Conservation (phyloP, 2,113 vertebrate species). For the Naja naja region DNA sequence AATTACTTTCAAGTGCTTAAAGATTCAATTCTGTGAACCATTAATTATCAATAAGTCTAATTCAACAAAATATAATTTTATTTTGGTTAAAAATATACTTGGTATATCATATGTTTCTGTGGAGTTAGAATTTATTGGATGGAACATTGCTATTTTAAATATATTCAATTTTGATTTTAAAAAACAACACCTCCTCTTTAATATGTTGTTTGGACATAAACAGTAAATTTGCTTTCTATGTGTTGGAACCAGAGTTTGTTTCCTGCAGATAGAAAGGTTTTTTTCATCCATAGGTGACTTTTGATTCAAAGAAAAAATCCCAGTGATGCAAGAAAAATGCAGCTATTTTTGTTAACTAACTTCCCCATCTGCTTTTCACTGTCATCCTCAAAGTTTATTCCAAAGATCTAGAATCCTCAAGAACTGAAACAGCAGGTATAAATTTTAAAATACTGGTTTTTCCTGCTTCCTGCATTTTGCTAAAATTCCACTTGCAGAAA, state of each 20-base stretch:
- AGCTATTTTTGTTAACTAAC: neutral
- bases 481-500: neutral
- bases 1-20: neutral
- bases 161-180: neutral
- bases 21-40: neutral
- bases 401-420: neutral
- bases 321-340: neutral
- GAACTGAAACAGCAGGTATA: neutral
- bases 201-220: neutral
- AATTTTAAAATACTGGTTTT: neutral
- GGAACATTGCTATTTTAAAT: neutral
- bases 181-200: neutral
- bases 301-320: neutral
- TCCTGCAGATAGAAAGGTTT: neutral
- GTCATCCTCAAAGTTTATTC: neutral
- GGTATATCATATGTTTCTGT: neutral
- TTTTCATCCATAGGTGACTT: neutral
- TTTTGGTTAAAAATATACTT: neutral
- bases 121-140: neutral
- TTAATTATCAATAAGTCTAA: neutral
- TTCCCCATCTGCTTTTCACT: neutral
- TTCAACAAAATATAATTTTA: neutral
- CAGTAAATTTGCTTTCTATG: neutral
- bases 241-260: neutral
- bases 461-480: neutral